Conservation (phyloP, 2,888 invertebrate genomes). For the Ophion costatus region DNA sequence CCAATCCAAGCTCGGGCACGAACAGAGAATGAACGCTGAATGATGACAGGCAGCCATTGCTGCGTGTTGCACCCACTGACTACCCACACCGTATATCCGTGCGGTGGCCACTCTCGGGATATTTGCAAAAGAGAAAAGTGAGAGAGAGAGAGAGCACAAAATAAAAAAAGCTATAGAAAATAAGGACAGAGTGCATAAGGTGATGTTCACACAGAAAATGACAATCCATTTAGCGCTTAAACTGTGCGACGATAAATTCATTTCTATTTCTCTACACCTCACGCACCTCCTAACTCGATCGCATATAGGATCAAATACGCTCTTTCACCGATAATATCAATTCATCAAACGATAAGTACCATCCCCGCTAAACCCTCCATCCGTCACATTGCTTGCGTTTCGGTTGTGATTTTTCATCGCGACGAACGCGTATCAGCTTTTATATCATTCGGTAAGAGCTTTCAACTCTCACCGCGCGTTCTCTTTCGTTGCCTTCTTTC, state of each 20-base stretch:
- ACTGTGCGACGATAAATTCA: not conserved
- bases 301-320: too few species aligned
- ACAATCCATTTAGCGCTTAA: not conserved
- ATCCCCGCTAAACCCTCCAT: too few species aligned
- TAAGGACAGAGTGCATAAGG: slow-evolving; percentile 1
- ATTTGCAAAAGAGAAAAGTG: slow-evolving; percentile 20
- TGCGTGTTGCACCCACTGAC: slow-evolving; percentile 76
- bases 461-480: not conserved
- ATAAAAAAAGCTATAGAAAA: not conserved
- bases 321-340: too few species aligned
- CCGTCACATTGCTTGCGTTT: too few species aligned
- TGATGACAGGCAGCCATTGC: slow-evolving; percentile 76
- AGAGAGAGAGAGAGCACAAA: not conserved
- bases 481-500: not conserved
- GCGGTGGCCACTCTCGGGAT: slow-evolving; percentile 33
- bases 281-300: too few species aligned
- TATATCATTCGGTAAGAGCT: too few species aligned
- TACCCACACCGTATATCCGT: slow-evolving; percentile 70
- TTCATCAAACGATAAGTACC: too few species aligned
- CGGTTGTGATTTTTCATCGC: too few species aligned
- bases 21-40: slow-evolving; percentile 73
- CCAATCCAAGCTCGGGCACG: slow-evolving; percentile 65
- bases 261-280: not conserved
- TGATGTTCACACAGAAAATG: slow-evolving; percentile 52
- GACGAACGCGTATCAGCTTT: too few species aligned